A percentile compares a stretch with the other conserved stretches of the same genome.
Evolutionary conservation across 1,140 invertebrate species (phyloP).

Genomic region (Trinorchestia longiramus): DNA sequence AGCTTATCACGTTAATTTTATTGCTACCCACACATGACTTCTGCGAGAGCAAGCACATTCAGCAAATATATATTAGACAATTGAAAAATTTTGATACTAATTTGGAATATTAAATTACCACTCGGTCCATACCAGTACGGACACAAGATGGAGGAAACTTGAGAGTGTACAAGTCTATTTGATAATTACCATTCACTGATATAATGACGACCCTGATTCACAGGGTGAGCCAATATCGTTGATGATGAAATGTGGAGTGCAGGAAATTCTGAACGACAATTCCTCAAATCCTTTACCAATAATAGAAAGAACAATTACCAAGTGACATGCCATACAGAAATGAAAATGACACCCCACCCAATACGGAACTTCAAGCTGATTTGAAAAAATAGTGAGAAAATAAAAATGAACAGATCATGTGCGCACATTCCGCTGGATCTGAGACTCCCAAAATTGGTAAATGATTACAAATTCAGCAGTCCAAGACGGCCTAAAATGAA

Average conservation of each 20-base stretch:
- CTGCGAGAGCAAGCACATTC: too few species aligned
- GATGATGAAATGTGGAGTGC: background rate
- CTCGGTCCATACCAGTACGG: background rate
- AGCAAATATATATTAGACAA: too few species aligned
- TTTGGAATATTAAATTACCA: too few species aligned
- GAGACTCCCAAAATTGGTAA: background rate
- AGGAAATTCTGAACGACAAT: background rate
- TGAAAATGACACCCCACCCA: background rate
- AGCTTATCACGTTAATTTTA: too few species aligned
- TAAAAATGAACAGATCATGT: background rate
- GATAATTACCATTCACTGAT: background rate
- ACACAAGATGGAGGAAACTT: background rate
- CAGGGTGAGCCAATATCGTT: background rate
- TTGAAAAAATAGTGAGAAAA: background rate
- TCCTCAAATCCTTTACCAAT: background rate
- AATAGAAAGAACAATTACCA: background rate
- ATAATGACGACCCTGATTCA: background rate
- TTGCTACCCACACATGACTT: too few species aligned
- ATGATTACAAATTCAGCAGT: background rate
- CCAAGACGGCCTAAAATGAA: background rate
- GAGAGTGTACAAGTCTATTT: background rate
- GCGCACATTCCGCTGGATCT: background rate
- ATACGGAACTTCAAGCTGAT: background rate
- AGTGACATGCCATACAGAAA: background rate
- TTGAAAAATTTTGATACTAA: too few species aligned